Percentiles rank a stretch among this genome's conserved stretches.
phyloP scores from a whole-genome alignment of 2,888 invertebrate genomes.

The Beris morrisii region DNA sequence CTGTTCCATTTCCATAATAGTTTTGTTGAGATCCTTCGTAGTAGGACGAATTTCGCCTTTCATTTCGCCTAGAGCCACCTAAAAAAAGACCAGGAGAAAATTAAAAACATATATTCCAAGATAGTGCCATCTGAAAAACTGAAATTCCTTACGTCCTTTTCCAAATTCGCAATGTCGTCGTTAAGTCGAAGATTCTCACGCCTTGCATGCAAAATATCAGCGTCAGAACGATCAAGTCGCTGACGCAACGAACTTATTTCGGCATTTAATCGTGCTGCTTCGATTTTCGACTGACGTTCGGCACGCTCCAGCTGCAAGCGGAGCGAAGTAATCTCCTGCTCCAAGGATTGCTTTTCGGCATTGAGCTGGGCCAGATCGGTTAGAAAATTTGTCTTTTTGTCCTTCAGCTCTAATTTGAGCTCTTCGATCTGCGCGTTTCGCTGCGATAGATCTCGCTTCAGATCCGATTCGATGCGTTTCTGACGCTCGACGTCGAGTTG shows the following conservation, averaged over 20 bases:
- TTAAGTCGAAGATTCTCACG: slow-evolving; percentile 76
- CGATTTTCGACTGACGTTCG: slow-evolving; percentile 76
- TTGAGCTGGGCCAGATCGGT: slow-evolving; percentile 75
- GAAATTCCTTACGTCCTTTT: slow-evolving; percentile 69
- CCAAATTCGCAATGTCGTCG: slow-evolving; percentile 76
- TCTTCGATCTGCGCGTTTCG: slow-evolving; percentile 77
- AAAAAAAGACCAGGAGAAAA: slow-evolving; percentile 41
- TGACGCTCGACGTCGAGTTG: slow-evolving; percentile 79
- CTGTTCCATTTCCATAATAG: slow-evolving; percentile 77
- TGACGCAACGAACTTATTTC: slow-evolving; percentile 74
- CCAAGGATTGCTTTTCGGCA: slow-evolving; percentile 76
- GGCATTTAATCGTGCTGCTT: slow-evolving; percentile 71
- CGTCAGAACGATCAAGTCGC: slow-evolving; percentile 76
- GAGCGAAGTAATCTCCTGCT: slow-evolving; percentile 75
- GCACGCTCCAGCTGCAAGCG: slow-evolving; percentile 69
- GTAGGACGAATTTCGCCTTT: slow-evolving; percentile 63
- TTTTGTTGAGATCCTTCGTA: slow-evolving; percentile 72
- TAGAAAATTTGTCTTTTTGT: slow-evolving; percentile 69
- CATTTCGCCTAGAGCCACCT: slow-evolving; percentile 65
- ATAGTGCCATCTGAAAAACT: neutral
- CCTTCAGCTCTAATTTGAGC: slow-evolving; percentile 75
- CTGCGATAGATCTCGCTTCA: slow-evolving; percentile 75
- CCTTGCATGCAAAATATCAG: slow-evolving; percentile 76
- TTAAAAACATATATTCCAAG: neutral
- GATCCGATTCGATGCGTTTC: slow-evolving; percentile 72